phyloP scores from a whole-genome alignment of 2,113 vertebrate genomes.

The Stigmatopora nigra region DNA sequence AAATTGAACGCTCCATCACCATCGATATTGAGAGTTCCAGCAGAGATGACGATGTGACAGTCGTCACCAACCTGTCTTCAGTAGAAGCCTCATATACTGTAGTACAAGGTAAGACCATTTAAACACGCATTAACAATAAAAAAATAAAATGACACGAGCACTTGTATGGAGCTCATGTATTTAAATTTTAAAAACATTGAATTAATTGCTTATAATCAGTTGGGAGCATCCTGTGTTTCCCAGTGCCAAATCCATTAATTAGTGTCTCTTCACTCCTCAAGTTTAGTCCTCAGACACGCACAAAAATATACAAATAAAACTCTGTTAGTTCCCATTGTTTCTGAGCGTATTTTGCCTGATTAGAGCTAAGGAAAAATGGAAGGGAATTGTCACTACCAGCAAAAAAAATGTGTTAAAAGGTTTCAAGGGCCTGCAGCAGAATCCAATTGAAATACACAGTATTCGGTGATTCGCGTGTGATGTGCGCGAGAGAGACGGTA shows the following conservation, averaged over 20 bases:
- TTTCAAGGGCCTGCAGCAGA: conserved; percentile 21
- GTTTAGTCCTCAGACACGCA: conserved; percentile 27
- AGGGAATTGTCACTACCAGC: conserved; percentile 49
- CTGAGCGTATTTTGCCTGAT: conserved; percentile 65
- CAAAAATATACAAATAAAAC: conserved; percentile 37
- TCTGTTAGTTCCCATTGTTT: conserved; percentile 56
- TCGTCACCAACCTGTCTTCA: conserved; percentile 97
- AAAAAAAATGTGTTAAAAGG: conserved; percentile 23
- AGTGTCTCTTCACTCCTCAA: conserved; percentile 51
- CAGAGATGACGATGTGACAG: conserved; percentile 93
- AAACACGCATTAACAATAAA: background rate
- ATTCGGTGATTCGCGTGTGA: conserved; percentile 38
- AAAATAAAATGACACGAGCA: background rate
- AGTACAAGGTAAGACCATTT: conserved; percentile 81
- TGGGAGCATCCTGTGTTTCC: conserved; percentile 55
- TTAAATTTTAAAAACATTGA: background rate
- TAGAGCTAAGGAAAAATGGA: conserved; percentile 39
- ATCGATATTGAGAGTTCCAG: conserved; percentile 98
- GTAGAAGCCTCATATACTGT: conserved; percentile 97
- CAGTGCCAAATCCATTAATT: conserved; percentile 65
- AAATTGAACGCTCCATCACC: conserved; percentile 97
- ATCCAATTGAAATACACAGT: conserved; percentile 17
- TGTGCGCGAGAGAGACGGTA: conserved; percentile 17
- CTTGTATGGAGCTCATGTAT: background rate
- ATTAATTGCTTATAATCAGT: conserved; percentile 38